Percentiles rank a stretch among this genome's conserved stretches.
These are phyloP conservation scores for Thomomys bottae DNA, from an alignment of 2,113 vertebrate species.

Conservation along the genomic window DNA sequence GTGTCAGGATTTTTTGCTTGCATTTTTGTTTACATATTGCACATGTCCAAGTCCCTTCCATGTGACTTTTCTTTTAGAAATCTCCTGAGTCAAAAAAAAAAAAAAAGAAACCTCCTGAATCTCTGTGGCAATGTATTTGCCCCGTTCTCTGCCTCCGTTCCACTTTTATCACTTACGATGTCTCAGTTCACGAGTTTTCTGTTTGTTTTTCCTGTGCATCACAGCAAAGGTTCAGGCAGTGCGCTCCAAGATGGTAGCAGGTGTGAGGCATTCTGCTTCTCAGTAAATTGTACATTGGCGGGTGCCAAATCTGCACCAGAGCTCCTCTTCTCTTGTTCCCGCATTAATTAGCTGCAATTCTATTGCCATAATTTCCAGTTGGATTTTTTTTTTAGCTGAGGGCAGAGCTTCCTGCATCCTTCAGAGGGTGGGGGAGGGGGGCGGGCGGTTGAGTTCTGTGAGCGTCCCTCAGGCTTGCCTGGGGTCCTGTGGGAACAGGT, in stretches of 20 bases:
- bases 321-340: background rate
- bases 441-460: background rate
- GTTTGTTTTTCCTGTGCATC: accelerated
- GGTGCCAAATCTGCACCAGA: accelerated
- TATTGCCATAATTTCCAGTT: accelerated
- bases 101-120: background rate
- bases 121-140: accelerated
- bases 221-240: background rate
- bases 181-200: accelerated
- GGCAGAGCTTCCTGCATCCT: accelerated
- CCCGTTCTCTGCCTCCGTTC: no score
- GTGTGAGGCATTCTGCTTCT: background rate
- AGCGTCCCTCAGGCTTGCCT: background rate
- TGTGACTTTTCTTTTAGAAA: background rate
- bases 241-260: background rate
- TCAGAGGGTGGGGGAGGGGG: no score
- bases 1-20: background rate
- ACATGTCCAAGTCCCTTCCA: background rate
- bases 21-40: background rate
- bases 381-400: background rate
- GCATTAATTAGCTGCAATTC: accelerated
- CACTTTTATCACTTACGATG: accelerated
- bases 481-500: background rate
- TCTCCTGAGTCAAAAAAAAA: no score
- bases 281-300: accelerated